Percentiles rank a stretch among this genome's conserved stretches.
These are phyloP conservation scores for Pachyrhynchus sulphureomaculatus DNA, from an alignment of 1,140 invertebrate species.

Conservation along the genomic window DNA sequence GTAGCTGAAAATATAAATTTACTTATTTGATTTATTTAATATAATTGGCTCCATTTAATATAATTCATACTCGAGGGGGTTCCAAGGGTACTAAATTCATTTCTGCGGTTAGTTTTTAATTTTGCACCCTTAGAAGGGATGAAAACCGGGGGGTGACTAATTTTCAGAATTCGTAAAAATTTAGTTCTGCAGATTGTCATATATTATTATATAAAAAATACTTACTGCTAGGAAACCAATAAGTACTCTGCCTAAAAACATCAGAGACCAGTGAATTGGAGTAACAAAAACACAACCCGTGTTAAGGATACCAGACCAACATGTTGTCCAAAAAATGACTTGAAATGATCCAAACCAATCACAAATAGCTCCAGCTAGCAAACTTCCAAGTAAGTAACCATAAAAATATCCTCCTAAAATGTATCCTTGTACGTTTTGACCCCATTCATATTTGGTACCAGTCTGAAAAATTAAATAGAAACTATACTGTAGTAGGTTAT, in stretches of 20 bases:
- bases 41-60: too few relatives aligned
- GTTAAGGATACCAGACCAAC: constrained; percentile 18
- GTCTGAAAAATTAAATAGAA: constrained; percentile 31
- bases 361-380: constrained; percentile 35
- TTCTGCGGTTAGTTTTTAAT: too few relatives aligned
- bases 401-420: constrained; percentile 68
- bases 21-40: too few relatives aligned
- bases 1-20: too few relatives aligned
- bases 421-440: constrained; percentile 59
- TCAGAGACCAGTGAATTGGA: constrained; percentile 17
- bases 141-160: too few relatives aligned
- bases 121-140: too few relatives aligned
- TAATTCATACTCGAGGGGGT: too few relatives aligned
- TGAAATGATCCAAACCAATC: constrained; percentile 45
- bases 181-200: too few relatives aligned
- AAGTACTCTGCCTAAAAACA: constrained; percentile 24
- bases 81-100: too few relatives aligned
- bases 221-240: constrained; percentile 29
- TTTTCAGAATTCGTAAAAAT: too few relatives aligned
- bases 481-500: background rate
- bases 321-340: constrained; percentile 15
- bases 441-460: constrained; percentile 56
- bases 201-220: too few relatives aligned
- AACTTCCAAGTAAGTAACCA: constrained; percentile 50
- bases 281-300: constrained; percentile 15